A percentile compares a stretch with the other conserved stretches of the same genome.
Evolutionary conservation across 2,113 vertebrate genomes (phyloP).

Genomic region (Ivindomyrus marchei): DNA sequence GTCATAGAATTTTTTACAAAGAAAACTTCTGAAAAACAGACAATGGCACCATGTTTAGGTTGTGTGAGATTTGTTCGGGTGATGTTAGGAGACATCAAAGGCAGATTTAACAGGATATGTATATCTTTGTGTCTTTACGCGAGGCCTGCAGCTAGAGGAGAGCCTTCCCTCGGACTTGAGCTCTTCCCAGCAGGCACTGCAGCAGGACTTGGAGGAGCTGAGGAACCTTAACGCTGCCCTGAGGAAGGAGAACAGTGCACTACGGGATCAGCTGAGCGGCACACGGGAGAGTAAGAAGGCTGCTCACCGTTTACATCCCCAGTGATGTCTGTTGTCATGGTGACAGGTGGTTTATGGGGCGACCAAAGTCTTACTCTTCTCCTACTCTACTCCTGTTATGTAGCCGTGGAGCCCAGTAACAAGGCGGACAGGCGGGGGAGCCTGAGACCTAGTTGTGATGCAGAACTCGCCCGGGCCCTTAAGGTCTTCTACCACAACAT

Average conservation of each 20-base stretch:
- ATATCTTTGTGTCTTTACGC: constrained; percentile 27
- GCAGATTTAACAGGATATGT: background rate
- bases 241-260: constrained; percentile 64
- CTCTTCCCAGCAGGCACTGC: constrained; percentile 55
- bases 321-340: background rate
- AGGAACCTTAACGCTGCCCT: constrained; percentile 62
- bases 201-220: constrained; percentile 67
- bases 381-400: background rate
- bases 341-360: background rate
- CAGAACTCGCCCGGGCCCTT: constrained; percentile 72
- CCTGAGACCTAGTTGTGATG: constrained; percentile 60
- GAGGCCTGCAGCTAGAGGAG: constrained; percentile 38
- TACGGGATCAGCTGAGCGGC: constrained; percentile 60
- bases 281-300: constrained; percentile 47
- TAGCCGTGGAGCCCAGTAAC: constrained; percentile 42
- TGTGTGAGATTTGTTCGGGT: background rate
- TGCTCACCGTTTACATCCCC: background rate
- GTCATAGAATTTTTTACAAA: background rate
- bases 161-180: constrained; percentile 49
- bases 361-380: background rate
- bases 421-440: constrained; percentile 16
- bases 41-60: background rate
- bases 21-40: background rate
- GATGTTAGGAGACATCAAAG: background rate
- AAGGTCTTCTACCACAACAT: constrained; percentile 80